Conservation (phyloP, 1,140 invertebrate genomes). For the Microplitis demolitor region DNA sequence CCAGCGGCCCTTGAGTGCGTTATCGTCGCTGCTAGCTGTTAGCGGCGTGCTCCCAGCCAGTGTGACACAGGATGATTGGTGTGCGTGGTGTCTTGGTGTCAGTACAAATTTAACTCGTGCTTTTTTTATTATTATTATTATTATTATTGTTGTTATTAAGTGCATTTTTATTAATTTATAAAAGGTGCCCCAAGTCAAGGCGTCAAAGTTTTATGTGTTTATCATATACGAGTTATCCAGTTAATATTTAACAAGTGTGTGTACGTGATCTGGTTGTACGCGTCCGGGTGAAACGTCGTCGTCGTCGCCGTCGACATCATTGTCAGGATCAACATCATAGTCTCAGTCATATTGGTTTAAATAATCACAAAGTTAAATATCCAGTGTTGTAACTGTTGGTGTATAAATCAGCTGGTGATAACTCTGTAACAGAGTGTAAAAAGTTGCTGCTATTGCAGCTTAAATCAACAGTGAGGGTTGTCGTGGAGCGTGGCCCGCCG, state of each 20-base stretch:
- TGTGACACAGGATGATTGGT: slow-evolving; percentile 37
- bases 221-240: not conserved
- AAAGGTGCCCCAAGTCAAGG: slow-evolving; percentile 31
- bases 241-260: too few relatives aligned
- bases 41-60: slow-evolving; percentile 55
- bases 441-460: slow-evolving; percentile 53
- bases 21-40: slow-evolving; percentile 38
- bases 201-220: slow-evolving; percentile 8
- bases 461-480: not conserved
- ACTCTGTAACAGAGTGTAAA: slow-evolving; percentile 67
- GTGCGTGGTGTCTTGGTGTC: slow-evolving; percentile 17
- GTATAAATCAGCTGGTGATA: slow-evolving; percentile 34
- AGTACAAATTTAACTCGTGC: not conserved
- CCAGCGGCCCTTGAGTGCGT: slow-evolving; percentile 43
- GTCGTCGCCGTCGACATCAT: not conserved
- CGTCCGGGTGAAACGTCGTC: slow-evolving; percentile 18
- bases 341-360: too few relatives aligned
- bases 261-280: not conserved
- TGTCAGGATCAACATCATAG: not conserved
- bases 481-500: not conserved
- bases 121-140: not conserved
- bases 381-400: too few relatives aligned
- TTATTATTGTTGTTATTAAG: too few relatives aligned
- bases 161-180: slow-evolving; percentile 8
- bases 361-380: too few relatives aligned